Conservation (phyloP, 2,888 invertebrate species). For the Chrysolina oricalcia region DNA sequence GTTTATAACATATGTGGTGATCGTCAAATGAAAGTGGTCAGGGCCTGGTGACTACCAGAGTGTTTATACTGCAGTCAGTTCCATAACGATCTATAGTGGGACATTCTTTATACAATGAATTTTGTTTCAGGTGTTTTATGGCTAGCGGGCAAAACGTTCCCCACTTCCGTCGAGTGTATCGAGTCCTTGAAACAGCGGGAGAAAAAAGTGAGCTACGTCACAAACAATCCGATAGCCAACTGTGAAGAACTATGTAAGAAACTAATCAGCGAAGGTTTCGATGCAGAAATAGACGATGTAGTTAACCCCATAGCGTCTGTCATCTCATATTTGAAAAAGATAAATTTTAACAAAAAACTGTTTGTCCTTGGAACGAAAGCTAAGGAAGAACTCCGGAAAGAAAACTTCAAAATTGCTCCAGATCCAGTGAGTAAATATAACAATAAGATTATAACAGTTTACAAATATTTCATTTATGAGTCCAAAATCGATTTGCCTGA, state of each 20-base stretch:
- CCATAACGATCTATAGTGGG: background rate
- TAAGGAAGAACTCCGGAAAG: conserved; percentile 66
- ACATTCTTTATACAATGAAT: background rate
- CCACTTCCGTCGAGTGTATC: conserved; percentile 72
- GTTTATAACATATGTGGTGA: no score
- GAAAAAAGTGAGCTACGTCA: conserved; percentile 68
- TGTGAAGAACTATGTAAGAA: conserved; percentile 22
- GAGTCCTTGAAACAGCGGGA: conserved; percentile 71
- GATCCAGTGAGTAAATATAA: conserved; percentile 37
- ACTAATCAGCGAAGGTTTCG: conserved; percentile 50
- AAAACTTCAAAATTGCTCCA: conserved; percentile 67
- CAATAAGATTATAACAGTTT: no score
- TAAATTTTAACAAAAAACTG: conserved; percentile 73
- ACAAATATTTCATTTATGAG: no score
- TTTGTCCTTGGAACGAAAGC: conserved; percentile 72
- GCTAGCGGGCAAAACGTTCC: conserved; percentile 65
- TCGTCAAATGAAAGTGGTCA: no score
- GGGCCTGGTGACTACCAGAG: no score
- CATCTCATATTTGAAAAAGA: conserved; percentile 73
- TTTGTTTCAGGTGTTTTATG: conserved; percentile 74
- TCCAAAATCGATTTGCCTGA: no score
- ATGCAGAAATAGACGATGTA: conserved; percentile 68
- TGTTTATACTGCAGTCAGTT: background rate
- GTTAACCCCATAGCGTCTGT: conserved; percentile 74
- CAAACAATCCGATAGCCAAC: conserved; percentile 53